Base-by-base conservation (phyloP, 2,113 vertebrate species). In the Cygnus atratus region DNA sequence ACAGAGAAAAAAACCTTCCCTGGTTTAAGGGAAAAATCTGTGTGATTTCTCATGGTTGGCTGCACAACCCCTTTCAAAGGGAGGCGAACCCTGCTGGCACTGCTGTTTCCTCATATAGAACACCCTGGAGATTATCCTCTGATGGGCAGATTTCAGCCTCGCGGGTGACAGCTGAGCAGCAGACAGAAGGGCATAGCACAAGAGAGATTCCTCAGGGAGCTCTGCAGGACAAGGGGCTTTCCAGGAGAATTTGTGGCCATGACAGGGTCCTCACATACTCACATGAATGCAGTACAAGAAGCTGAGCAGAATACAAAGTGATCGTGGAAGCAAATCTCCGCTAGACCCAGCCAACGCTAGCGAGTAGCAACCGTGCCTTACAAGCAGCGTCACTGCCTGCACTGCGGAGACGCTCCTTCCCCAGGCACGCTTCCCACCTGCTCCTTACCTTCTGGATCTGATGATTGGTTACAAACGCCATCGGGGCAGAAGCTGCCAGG, bases 371-470 rank as follows among this genome's bases (percentile, higher is more conserved):
- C 65, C 2, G 0, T 18, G 2, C 3, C 54, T 52, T 1, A 9
- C 7, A 7, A 39, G 19, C 1, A 14, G 39, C 0, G 1, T n/a
- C 46, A 20, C 25, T 2, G 5, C 57, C 18, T 5, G 82, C 14
- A 1, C 41, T 9, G 11, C 2, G 19, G 73, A 9, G 61, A 8
- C 1, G 0, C 24, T 70, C 79, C 46, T 33, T n/a, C n/a, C 31
- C 80, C 16, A 0, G 17, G 21, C 8, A n/a, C 12, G 13, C 37
- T 52, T 18, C 41, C 46, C 15, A 39, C 26, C 21, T 31, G 3
- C 41, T 7, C 25, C 98, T 98, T 90, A 99, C 99, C 98, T 98
- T 96, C 21, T 97, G 97, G 84, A 98, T 95, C 84, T 99, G 96
- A 1, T 92, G 94, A 44, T 98, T 97, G 3, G 94, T 97, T 22